Conservation (phyloP, 2,888 invertebrate genomes). For the Morpho achilles region DNA sequence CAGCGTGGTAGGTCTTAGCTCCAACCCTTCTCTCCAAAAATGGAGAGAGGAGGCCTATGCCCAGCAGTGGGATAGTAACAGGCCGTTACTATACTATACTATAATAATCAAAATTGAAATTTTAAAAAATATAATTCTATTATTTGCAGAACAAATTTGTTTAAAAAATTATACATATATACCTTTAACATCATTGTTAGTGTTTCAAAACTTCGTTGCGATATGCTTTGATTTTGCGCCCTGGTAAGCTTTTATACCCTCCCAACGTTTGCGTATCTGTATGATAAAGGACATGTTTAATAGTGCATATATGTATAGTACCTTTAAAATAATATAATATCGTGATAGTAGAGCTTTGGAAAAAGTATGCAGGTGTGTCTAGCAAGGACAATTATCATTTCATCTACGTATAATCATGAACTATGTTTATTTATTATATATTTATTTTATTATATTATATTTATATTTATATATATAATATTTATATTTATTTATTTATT, state of each 20-base stretch:
- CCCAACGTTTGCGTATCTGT: slow-evolving; percentile 7
- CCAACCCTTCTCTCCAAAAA: no score
- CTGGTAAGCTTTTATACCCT: slow-evolving; percentile 56
- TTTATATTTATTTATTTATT: no score
- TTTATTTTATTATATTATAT: no score
- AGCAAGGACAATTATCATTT: slow-evolving; percentile 24
- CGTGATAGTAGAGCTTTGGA: slow-evolving; percentile 27
- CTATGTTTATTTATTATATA: no score
- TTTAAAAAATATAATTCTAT: neutral
- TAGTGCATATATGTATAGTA: slow-evolving; percentile 35
- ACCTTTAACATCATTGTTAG: slow-evolving; percentile 63
- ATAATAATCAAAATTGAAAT: neutral
- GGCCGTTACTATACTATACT: no score
- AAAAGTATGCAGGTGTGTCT: slow-evolving; percentile 33
- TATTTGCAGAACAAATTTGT: slow-evolving; percentile 7
- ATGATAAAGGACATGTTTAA: slow-evolving; percentile 34
- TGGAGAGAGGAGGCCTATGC: no score
- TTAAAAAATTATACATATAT: slow-evolving; percentile 34
- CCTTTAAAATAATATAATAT: neutral
- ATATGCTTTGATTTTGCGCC: slow-evolving; percentile 42
- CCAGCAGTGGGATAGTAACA: no score
- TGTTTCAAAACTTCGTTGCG: slow-evolving; percentile 45
- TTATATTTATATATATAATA: no score
- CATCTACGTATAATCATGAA: neutral
- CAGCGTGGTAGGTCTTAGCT: no score